These are phyloP conservation scores for Euzophera pinguis DNA, from an alignment of 2,888 invertebrate species.

Conservation along the genomic window DNA sequence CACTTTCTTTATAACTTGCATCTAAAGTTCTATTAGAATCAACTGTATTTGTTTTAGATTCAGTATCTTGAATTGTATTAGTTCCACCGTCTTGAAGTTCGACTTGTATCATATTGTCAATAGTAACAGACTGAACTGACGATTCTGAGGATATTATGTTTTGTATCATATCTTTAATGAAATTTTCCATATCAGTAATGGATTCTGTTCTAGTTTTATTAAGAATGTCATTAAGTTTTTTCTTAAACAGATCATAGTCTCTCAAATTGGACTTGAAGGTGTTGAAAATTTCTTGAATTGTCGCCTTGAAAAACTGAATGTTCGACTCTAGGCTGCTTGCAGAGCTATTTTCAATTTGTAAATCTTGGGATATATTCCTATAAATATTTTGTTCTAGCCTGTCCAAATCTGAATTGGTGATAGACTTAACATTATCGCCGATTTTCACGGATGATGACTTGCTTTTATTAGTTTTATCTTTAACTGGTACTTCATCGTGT, in stretches of 20 bases:
- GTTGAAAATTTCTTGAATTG: conserved; percentile 61
- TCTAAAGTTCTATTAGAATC: background rate
- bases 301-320: conserved; percentile 57
- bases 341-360: conserved; percentile 43
- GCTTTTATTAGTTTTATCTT: conserved; percentile 32
- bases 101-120: background rate
- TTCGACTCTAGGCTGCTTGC: conserved; percentile 51
- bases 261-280: conserved; percentile 54
- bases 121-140: conserved; percentile 13
- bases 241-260: conserved; percentile 59
- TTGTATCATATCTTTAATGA: conserved; percentile 62
- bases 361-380: conserved; percentile 48
- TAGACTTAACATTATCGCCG: conserved; percentile 18
- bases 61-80: conserved; percentile 3
- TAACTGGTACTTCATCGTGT: conserved; percentile 54
- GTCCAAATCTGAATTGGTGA: conserved; percentile 54
- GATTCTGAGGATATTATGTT: conserved; percentile 54
- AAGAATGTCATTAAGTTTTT: conserved; percentile 56
- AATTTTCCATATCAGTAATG: conserved; percentile 56
- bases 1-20: conserved; percentile 8
- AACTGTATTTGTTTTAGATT: background rate
- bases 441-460: background rate
- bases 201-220: conserved; percentile 47
- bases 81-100: background rate
- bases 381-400: conserved; percentile 50